Conservation (phyloP, 2,888 invertebrate genomes). For the Germaria angustata region DNA sequence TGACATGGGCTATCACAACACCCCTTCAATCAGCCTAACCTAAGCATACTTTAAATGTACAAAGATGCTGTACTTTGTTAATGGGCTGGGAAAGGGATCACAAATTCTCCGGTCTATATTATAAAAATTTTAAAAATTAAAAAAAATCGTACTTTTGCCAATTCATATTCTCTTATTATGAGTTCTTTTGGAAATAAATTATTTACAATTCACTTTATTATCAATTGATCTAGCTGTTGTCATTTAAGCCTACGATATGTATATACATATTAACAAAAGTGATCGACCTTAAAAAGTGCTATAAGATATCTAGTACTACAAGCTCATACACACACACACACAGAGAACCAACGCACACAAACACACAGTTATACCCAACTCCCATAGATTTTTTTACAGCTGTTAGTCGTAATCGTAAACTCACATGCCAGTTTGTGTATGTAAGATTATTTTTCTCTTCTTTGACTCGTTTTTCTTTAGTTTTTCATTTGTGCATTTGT, state of each 20-base stretch:
- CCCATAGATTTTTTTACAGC: constrained; percentile 43
- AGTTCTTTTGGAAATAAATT: no score
- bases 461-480: constrained; percentile 47
- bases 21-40: no score
- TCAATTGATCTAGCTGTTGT: no score
- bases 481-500: constrained; percentile 36
- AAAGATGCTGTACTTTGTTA: no score
- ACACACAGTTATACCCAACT: background rate
- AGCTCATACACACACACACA: constrained; percentile 8
- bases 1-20: no score
- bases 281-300: constrained; percentile 63
- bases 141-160: no score
- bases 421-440: constrained; percentile 23
- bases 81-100: no score
- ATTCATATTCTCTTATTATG: no score
- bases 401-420: constrained; percentile 44
- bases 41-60: no score
- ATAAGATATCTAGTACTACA: constrained; percentile 47
- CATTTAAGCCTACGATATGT: constrained; percentile 37
- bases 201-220: no score
- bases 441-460: constrained; percentile 43
- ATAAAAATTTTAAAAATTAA: no score
- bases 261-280: constrained; percentile 44
- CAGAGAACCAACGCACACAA: background rate
- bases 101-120: no score